These are phyloP conservation scores for Scaptomyza caliginosa DNA, from an alignment of 2,888 invertebrate species.

Conservation along the genomic window DNA sequence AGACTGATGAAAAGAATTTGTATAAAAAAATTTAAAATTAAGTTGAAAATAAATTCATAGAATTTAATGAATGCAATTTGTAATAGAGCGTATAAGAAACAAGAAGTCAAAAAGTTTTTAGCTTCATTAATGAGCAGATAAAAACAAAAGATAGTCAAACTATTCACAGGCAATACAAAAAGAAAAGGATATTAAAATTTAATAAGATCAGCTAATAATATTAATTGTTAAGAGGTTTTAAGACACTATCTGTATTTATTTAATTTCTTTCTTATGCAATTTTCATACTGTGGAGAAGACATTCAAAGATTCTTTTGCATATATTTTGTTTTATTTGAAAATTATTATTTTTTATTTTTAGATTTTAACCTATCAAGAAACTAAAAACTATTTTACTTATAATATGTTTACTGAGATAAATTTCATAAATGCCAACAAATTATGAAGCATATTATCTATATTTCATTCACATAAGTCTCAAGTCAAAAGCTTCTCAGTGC, in stretches of 20 bases:
- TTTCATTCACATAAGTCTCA: neutral
- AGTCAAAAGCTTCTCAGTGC: neutral
- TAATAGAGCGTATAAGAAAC: slow-evolving; percentile 32
- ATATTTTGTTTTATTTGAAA: too few relatives aligned
- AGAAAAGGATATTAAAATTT: too few relatives aligned
- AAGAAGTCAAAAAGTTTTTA: slow-evolving; percentile 36
- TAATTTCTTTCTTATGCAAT: too few relatives aligned
- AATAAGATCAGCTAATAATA: slow-evolving; percentile 28
- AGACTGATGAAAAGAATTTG: neutral
- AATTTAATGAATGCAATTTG: slow-evolving; percentile 52
- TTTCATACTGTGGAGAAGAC: too few relatives aligned
- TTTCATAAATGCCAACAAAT: too few relatives aligned
- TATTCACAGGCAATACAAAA: slow-evolving; percentile 16
- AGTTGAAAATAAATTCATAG: slow-evolving; percentile 20
- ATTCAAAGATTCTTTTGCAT: too few relatives aligned
- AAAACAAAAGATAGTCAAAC: slow-evolving; percentile 15
- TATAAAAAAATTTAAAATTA: slow-evolving; percentile 4
- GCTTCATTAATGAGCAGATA: slow-evolving; percentile 34
- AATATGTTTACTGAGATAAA: too few relatives aligned
- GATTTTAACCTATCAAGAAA: too few relatives aligned
- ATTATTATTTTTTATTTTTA: too few relatives aligned
- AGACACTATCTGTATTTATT: slow-evolving; percentile 2
- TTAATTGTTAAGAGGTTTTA: slow-evolving; percentile 21
- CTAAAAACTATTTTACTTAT: too few relatives aligned
- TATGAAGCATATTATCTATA: too few relatives aligned